Base-by-base conservation (phyloP, 2,888 invertebrate species). In the Peribatodes rhomboidaria region DNA sequence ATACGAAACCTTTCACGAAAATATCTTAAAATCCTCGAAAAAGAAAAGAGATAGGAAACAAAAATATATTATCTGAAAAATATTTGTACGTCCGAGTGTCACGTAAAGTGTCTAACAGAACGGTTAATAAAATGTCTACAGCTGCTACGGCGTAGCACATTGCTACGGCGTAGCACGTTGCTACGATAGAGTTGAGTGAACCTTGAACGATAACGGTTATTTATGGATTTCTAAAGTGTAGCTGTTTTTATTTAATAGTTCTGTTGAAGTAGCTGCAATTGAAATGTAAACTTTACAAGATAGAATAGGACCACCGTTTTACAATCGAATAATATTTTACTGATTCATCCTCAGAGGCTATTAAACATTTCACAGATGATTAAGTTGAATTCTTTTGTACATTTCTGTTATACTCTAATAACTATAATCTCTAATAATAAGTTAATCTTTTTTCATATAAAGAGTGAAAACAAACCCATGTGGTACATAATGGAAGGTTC, bases 41-140 rank as follows among this genome's bases (percentile, higher is more conserved):
- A 33, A 22, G 39, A n/a, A 35, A 46, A 67, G 53, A 68, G 16
- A 62, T 60, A 59, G 49, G 52, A 63, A 65, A 68, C 53, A 65
- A 61, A 68, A 44, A 72, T 67, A 71, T 27, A 27, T 27, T 27
- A 27, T 69, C 37, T 20, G 33, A 70, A 69, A 70, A 73, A 72
- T 74, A 75, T 75, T 61, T 69, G 69, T 73, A 77, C 69, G 76
- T 80, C 71, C 49, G 39, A 68, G 44, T 71, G 76, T 80, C 73
- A 73, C 72, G 70, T 74, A 70, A 76, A 75, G 74, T 77, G 79
- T 81, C 80, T 73, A 70, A 78, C 74, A 69, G 69, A 77, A 79
- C 69, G 76, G 78, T 80, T 82, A 80, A 81, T 83, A 82, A 79
- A 79, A 79, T 72, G 77, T 80, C 80, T 79, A 81, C 83, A 82